Base-by-base conservation (phyloP, 2,113 vertebrate genomes). In the Sander vitreus region DNA sequence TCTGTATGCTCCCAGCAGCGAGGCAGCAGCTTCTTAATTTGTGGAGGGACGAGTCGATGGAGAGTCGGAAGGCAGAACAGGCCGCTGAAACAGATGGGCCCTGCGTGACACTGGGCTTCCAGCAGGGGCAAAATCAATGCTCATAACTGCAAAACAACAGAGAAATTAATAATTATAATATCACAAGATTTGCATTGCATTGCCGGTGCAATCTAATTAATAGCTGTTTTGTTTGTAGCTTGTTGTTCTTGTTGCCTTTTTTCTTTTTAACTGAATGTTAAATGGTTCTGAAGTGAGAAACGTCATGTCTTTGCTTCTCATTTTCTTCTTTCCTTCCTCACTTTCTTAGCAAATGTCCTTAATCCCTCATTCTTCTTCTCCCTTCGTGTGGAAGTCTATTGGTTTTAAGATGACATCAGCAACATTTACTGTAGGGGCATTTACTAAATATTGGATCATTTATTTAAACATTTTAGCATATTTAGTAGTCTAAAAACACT, bases 51-150 rank as follows among this genome's bases (percentile, higher is more conserved):
- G 87, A 88, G 88, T 93, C 74, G 83, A 78, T 54, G 87, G 85
- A 81, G 89, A 83, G 85, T 76, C 83, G 74, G 92, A 91, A 91
- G 92, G 92, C 85, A 74, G 86, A 84, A 33, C 86, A 86, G 87
- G 89, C 88, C 86, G 66, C 88, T 76, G 91, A 85, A 93, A 91
- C 95, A 95, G 95, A 96, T 96, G 95, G 95, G 93, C 95, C 90
- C 95, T 88, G 95, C 92, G 57, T 91, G 94, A 94, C 92, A 66
- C 93, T 87, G 90, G 91, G 94, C 93, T 88, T 95, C 95, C 95
- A 94, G 92, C 95, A 89, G 95, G 84, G 95, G 74, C 92, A 84
- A 94, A 96, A 96, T 95, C 95, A 96, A 96, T 95, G 94, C 94
- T 95, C 93, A 93, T 94, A 91, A 94, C 93, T 93, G 95, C 95